These are phyloP conservation scores for Epinotia bilunana DNA, from an alignment of 2,888 invertebrate species.

Conservation along the genomic window DNA sequence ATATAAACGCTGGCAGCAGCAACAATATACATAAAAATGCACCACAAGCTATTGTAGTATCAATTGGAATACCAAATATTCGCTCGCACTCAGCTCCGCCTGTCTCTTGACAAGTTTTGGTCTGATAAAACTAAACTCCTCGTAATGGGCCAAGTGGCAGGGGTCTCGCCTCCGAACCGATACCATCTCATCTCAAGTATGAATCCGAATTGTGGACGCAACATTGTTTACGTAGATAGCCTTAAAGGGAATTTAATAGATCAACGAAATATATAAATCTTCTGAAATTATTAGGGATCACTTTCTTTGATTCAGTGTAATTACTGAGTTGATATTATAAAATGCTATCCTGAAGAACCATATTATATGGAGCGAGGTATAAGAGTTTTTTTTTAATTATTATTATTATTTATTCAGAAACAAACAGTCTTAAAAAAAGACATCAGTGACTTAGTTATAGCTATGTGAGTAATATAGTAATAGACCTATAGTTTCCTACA, in stretches of 20 bases:
- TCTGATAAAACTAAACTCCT: conserved; percentile 70
- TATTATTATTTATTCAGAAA: too few relatives aligned
- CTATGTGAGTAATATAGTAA: too few relatives aligned
- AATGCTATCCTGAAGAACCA: neutral
- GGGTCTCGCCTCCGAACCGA: conserved; percentile 56
- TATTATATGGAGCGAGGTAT: neutral
- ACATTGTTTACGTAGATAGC: neutral
- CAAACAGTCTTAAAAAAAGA: too few relatives aligned
- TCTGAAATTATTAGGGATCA: neutral
- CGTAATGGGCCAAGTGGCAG: conserved; percentile 64
- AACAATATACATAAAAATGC: neutral
- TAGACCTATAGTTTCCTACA: too few relatives aligned
- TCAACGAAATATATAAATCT: neutral
- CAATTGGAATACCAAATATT: neutral
- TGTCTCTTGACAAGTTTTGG: conserved; percentile 72
- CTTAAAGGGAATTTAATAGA: neutral
- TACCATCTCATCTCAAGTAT: conserved; percentile 29
- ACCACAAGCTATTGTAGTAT: too few relatives aligned
- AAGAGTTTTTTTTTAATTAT: too few relatives aligned
- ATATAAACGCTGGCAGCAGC: neutral
- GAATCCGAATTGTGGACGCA: conserved; percentile 17
- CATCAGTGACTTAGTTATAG: too few relatives aligned
- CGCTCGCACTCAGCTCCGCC: conserved; percentile 43
- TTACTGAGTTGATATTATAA: neutral
- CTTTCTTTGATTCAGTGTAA: neutral